Evolutionary conservation across 1,140 invertebrate genomes (phyloP), one percentile per base, ranked within the genome.

Genomic region (Panagrolaimus sp.): DNA sequence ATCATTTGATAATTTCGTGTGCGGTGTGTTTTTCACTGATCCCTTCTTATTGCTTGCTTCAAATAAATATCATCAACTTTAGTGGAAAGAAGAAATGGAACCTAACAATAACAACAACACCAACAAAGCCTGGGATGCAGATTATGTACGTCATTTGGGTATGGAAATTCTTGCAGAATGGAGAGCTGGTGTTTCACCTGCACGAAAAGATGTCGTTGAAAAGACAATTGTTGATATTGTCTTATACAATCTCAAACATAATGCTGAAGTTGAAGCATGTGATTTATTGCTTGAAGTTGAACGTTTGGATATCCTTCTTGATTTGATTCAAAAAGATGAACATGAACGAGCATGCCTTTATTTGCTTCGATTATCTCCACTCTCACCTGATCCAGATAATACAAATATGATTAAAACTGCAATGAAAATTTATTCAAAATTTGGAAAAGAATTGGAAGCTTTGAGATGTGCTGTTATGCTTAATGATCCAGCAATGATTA

Each of bases 211-310:
- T 86, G 86, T 62, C 87, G 87, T n/a, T 83, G 85, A 15, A 17
- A 86, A 88, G 9, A 82, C 95, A 26, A 90, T 92, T 28, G 87
- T 90, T 73, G 90, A 94, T 83, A 95, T 98, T 70, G 89, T 99
- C 24, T 90, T 92, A 0, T 98, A 98, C 83, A 93, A 98, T 78
- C 97, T 99, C 94, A 88, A 90, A 70, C 96, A 98, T 81, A 99
- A 98, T 86, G 95, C 96, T 10, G 96, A 99, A 86, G 94, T 96
- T 0, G 96, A 99, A 85, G 95, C 95, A 1, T 98, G 95, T 84
- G 96, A 99, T 87, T 86, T 98, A 24, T 86, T 98, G 0, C 98
- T 98, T 90, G 96, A 99, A 87, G 94, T 98, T 76, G 95, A 98
- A 83, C 87, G 88, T 67, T 86, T 98, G 32, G 91, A 95, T 82